These are phyloP conservation scores for Eulithis testata DNA, from an alignment of 2,888 invertebrate genomes.

Conservation along the genomic window DNA sequence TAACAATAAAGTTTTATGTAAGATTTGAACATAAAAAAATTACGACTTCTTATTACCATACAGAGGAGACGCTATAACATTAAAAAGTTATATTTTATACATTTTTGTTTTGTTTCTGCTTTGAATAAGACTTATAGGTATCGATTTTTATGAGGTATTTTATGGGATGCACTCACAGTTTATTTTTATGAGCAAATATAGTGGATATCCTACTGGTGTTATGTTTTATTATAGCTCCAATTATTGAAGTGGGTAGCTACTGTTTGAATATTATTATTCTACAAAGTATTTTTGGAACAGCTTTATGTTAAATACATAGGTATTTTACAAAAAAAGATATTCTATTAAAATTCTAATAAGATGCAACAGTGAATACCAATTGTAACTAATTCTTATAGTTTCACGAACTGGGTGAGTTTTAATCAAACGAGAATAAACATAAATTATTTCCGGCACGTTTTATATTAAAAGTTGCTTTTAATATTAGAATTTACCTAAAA, in stretches of 20 bases:
- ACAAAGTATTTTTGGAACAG: no score
- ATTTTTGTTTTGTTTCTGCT: slow-evolving; percentile 61
- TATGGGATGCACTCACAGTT: slow-evolving; percentile 40
- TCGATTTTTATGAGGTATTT: slow-evolving; percentile 55
- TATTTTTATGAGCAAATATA: slow-evolving; percentile 40
- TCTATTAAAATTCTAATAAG: no score
- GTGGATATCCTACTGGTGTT: slow-evolving; percentile 36
- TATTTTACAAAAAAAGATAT: no score
- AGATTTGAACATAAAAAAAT: slow-evolving; percentile 61
- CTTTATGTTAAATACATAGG: no score
- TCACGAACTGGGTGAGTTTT: slow-evolving; percentile 32
- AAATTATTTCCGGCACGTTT: slow-evolving; percentile 10
- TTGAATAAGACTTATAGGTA: slow-evolving; percentile 55
- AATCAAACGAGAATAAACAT: slow-evolving; percentile 29
- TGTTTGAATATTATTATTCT: neutral
- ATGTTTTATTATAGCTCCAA: slow-evolving; percentile 19
- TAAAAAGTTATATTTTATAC: slow-evolving; percentile 59
- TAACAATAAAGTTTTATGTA: slow-evolving; percentile 54
- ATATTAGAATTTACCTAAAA: no score
- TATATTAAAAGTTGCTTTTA: neutral
- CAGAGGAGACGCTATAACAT: slow-evolving; percentile 63
- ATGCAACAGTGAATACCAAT: no score
- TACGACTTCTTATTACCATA: slow-evolving; percentile 66
- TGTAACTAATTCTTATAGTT: slow-evolving; percentile 8
- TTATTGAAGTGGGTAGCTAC: slow-evolving; percentile 18